Evolutionary conservation across 2,113 vertebrate genomes (phyloP).

Genomic region (Pygoscelis adeliae): DNA sequence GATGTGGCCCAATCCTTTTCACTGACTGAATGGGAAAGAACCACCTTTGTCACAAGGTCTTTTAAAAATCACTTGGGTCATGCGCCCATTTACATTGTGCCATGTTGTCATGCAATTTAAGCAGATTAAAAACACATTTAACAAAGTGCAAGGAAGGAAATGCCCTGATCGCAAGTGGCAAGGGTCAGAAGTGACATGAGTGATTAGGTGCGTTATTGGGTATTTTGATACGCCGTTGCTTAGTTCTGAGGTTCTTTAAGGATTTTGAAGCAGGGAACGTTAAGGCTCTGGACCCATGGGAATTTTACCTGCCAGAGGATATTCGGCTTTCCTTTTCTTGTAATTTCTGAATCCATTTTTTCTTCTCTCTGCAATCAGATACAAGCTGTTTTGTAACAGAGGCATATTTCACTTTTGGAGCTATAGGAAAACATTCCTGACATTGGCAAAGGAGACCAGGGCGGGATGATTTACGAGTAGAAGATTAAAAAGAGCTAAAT

Average conservation of each 20-base stretch:
- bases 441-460: not conserved
- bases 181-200: constrained; percentile 70
- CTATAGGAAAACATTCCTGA: constrained; percentile 8
- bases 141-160: constrained; percentile 74
- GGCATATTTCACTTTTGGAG: constrained; percentile 13
- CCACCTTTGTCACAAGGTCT: constrained; percentile 14
- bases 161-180: constrained; percentile 54
- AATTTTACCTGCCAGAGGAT: constrained; percentile 33
- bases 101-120: constrained; percentile 61
- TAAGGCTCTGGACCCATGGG: not conserved
- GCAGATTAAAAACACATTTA: constrained; percentile 79
- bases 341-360: not conserved
- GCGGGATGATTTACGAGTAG: constrained; percentile 5
- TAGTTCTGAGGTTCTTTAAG: constrained; percentile 49
- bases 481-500: constrained; percentile 45
- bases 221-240: not conserved
- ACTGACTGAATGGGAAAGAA: not conserved
- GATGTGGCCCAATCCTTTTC: not conserved
- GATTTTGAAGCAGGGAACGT: constrained; percentile 12
- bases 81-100: not conserved
- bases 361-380: constrained; percentile 19
- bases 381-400: not conserved
- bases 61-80: not conserved
- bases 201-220: constrained; percentile 68
- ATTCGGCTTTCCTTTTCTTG: not conserved